Evolutionary conservation across 2,797 vertebrate species (phyloP).

Genomic region (Atherinosoma microstoma): DNA sequence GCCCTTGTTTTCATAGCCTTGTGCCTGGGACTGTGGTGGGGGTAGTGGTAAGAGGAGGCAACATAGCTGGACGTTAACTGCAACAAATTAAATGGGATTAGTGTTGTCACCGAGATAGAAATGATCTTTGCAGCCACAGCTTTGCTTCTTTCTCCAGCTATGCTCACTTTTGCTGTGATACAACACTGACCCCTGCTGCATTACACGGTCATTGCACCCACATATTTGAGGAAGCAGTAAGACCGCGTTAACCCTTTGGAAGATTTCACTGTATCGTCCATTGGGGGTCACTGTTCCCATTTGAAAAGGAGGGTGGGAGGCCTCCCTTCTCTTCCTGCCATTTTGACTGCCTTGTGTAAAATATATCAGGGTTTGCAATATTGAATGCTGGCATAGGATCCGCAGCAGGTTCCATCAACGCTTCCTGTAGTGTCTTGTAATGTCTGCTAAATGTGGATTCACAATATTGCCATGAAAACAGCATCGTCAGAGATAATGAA

Average conservation of each 20-base stretch:
- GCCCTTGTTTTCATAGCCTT: slow-evolving; percentile 61
- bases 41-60: background rate
- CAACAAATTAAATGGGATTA: slow-evolving; percentile 78
- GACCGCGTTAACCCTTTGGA: slow-evolving; percentile 58
- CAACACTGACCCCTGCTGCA: slow-evolving; percentile 85
- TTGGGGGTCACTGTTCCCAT: slow-evolving; percentile 87
- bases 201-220: slow-evolving; percentile 43
- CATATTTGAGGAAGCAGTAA: slow-evolving; percentile 10
- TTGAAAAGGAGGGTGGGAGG: slow-evolving; percentile 55
- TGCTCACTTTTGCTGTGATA: slow-evolving; percentile 40
- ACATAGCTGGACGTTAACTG: slow-evolving; percentile 74
- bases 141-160: slow-evolving; percentile 3
- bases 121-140: slow-evolving; percentile 61
- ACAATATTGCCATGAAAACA: slow-evolving; percentile 71
- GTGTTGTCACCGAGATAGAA: slow-evolving; percentile 78
- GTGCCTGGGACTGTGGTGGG: slow-evolving; percentile 1
- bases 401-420: slow-evolving; percentile 63
- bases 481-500: slow-evolving; percentile 72
- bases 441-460: slow-evolving; percentile 77
- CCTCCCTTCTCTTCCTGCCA: slow-evolving; percentile 60
- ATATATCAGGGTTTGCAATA: slow-evolving; percentile 44
- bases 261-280: slow-evolving; percentile 69
- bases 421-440: slow-evolving; percentile 71
- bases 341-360: slow-evolving; percentile 67
- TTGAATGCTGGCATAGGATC: slow-evolving; percentile 44